These are phyloP conservation scores for Saguinus midas DNA, from an alignment of 2,113 vertebrate genomes.

Conservation along the genomic window DNA sequence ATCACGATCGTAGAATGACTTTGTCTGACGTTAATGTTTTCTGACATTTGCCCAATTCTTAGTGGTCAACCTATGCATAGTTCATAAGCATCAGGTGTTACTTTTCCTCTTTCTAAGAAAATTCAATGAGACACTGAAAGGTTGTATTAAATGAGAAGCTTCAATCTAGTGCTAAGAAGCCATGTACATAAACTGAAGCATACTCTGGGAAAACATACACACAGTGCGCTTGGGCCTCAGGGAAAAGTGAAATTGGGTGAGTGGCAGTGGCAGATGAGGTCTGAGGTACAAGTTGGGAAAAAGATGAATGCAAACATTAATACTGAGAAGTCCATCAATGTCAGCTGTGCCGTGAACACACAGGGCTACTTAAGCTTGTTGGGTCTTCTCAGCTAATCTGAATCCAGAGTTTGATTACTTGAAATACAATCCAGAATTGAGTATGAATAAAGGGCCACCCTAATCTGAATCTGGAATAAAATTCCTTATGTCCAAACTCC, in stretches of 20 bases:
- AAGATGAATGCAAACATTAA: background rate
- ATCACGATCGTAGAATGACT: background rate
- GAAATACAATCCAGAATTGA: background rate
- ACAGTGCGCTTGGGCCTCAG: background rate
- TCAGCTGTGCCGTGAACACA: background rate
- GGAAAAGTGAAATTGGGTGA: background rate
- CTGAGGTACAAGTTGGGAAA: background rate
- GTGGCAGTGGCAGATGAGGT: background rate
- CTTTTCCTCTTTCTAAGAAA: background rate
- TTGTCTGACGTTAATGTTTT: background rate
- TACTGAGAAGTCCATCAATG: background rate
- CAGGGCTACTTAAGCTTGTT: background rate
- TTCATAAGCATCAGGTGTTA: background rate
- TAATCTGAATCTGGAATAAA: background rate
- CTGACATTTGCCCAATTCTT: background rate
- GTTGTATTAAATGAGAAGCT: background rate
- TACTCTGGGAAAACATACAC: background rate
- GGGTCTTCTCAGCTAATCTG: too few relatives aligned
- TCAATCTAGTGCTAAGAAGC: background rate
- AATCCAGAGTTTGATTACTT: background rate
- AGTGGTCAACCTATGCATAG: background rate
- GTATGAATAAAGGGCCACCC: background rate
- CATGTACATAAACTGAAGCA: background rate
- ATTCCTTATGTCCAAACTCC: background rate
- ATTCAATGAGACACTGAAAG: background rate